phyloP scores from a whole-genome alignment of 2,888 invertebrate species.

The Desoria tigrina region DNA sequence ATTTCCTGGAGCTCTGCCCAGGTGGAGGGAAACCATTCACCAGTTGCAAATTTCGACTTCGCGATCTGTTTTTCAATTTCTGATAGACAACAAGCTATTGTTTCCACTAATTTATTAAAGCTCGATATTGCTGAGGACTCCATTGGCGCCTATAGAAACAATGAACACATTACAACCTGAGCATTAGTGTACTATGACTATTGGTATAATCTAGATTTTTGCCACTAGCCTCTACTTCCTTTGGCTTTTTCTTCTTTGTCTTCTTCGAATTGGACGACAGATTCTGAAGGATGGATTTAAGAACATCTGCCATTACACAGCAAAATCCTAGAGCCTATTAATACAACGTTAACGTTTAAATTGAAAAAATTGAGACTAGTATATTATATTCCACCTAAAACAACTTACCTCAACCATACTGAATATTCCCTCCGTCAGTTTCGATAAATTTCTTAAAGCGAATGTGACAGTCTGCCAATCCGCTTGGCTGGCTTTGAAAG shows the following conservation, averaged over 20 bases:
- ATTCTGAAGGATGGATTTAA: constrained; percentile 24
- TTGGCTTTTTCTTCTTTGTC: constrained; percentile 33
- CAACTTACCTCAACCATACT: constrained; percentile 35
- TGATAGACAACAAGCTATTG: constrained; percentile 21
- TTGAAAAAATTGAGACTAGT: neutral
- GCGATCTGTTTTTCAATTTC: constrained; percentile 21
- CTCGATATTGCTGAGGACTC: constrained; percentile 8
- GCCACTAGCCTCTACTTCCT: constrained; percentile 32
- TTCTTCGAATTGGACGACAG: constrained; percentile 6
- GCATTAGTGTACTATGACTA: too few species aligned
- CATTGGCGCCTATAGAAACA: neutral
- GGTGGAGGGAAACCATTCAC: constrained; percentile 19
- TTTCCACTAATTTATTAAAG: constrained; percentile 19
- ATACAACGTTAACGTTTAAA: constrained; percentile 4
- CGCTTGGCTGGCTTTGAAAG: neutral
- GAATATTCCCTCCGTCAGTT: constrained; percentile 31
- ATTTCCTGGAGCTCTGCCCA: constrained; percentile 27
- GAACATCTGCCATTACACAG: constrained; percentile 37
- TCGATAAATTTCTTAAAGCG: constrained; percentile 27
- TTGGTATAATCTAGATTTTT: too few species aligned
- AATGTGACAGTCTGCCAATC: constrained; percentile 9
- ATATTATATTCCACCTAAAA: neutral
- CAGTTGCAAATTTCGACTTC: constrained; percentile 15
- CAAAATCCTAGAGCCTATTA: constrained; percentile 36
- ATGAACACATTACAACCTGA: too few species aligned